Conservation (phyloP, 1,140 invertebrate genomes). For the Trichoplusia ni region DNA sequence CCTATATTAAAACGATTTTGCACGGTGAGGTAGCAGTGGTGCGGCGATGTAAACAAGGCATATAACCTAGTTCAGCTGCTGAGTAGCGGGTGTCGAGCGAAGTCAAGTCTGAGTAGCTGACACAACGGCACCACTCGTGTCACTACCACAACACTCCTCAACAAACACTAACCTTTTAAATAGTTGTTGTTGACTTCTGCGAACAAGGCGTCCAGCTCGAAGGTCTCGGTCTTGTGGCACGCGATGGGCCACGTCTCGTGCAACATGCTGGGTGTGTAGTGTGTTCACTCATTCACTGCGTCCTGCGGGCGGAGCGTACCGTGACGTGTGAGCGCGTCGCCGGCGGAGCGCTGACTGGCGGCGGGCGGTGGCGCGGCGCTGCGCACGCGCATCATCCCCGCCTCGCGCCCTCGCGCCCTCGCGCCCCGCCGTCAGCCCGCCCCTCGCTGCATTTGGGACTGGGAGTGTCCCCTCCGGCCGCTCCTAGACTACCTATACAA, state of each 20-base stretch:
- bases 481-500: no score
- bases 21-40: no score
- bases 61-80: no score
- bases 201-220: constrained; percentile 65
- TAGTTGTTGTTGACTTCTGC: constrained; percentile 70
- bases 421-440: constrained; percentile 7
- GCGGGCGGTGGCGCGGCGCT: constrained; percentile 28
- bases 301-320: not conserved
- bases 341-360: constrained; percentile 42
- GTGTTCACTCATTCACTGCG: constrained; percentile 35
- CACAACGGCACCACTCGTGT: not conserved
- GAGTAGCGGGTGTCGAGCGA: no score
- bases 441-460: constrained; percentile 4
- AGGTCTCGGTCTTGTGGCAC: constrained; percentile 49
- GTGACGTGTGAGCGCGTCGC: constrained; percentile 38
- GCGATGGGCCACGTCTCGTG: constrained; percentile 62
- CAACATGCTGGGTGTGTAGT: constrained; percentile 60
- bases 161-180: constrained; percentile 53
- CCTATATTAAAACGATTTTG: no score
- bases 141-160: not conserved
- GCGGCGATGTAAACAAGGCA: no score
- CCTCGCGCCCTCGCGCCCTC: constrained; percentile 27
- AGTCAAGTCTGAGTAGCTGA: not conserved
- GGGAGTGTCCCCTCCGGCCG: not conserved
- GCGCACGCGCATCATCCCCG: constrained; percentile 32